A percentile compares a stretch with the other conserved stretches of the same genome.
Evolutionary conservation across 1,140 invertebrate species (phyloP).

Genomic region (Papilio polytes): DNA sequence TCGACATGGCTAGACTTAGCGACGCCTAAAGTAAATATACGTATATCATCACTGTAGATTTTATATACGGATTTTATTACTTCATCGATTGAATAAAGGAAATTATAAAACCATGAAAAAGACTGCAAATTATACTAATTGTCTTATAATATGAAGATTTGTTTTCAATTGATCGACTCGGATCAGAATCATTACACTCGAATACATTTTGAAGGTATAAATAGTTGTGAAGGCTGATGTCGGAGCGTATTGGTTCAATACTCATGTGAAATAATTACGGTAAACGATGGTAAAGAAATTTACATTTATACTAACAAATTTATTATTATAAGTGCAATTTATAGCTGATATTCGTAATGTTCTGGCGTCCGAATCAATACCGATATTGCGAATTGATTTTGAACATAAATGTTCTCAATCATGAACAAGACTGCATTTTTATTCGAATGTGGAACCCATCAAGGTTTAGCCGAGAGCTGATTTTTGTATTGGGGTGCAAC

Average conservation of each 20-base stretch:
- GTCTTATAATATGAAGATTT: background rate
- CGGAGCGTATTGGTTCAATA: constrained; percentile 1
- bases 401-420: background rate
- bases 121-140: background rate
- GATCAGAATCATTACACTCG: constrained; percentile 14
- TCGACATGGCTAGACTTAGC: background rate
- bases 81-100: background rate
- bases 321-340: background rate
- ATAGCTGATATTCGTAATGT: background rate
- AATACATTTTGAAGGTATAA: constrained; percentile 19
- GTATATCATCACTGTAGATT: background rate
- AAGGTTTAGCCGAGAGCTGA: too few species aligned
- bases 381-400: background rate
- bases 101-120: background rate
- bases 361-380: background rate
- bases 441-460: background rate
- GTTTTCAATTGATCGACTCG: background rate
- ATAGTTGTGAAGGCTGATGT: constrained; percentile 27
- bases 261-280: constrained; percentile 6
- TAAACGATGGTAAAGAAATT: background rate
- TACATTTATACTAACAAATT: background rate
- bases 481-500: too few species aligned
- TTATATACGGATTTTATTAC: background rate
- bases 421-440: background rate
- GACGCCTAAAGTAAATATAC: background rate